Evolutionary conservation across 1,140 invertebrate species (phyloP).

Genomic region (Scaptomyza montana): DNA sequence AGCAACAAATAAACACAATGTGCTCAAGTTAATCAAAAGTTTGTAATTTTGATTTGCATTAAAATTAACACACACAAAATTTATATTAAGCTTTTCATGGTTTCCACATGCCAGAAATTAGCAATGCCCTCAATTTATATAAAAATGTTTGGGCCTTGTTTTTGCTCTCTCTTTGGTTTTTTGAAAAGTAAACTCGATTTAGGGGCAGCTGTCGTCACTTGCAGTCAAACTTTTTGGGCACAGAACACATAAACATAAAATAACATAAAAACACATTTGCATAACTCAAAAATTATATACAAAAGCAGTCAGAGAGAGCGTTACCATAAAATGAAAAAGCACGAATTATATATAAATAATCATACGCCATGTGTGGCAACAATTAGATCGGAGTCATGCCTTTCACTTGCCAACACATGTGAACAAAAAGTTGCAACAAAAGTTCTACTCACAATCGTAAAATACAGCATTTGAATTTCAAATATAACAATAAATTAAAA

Average conservation of each 20-base stretch:
- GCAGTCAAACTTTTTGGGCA: slow-evolving; percentile 36
- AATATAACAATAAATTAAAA: no score
- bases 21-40: slow-evolving; percentile 62
- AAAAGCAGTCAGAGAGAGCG: slow-evolving; percentile 16
- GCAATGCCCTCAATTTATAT: slow-evolving; percentile 10
- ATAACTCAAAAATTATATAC: slow-evolving; percentile 65
- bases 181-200: slow-evolving; percentile 1
- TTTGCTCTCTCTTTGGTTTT: neutral
- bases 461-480: neutral
- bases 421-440: slow-evolving; percentile 7
- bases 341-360: slow-evolving; percentile 74
- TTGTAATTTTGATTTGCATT: slow-evolving; percentile 77
- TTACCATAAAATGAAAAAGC: slow-evolving; percentile 64
- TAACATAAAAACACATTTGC: slow-evolving; percentile 51
- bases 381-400: slow-evolving; percentile 37
- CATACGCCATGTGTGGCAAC: slow-evolving; percentile 73
- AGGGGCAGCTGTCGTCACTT: slow-evolving; percentile 6
- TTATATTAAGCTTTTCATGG: slow-evolving; percentile 39
- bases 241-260: neutral
- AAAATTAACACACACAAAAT: slow-evolving; percentile 50
- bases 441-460: neutral
- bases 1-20: slow-evolving; percentile 15
- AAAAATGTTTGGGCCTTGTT: neutral
- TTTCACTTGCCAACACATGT: slow-evolving; percentile 7
- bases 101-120: neutral